Conservation (phyloP, 2,888 invertebrate species). For the Actias luna region DNA sequence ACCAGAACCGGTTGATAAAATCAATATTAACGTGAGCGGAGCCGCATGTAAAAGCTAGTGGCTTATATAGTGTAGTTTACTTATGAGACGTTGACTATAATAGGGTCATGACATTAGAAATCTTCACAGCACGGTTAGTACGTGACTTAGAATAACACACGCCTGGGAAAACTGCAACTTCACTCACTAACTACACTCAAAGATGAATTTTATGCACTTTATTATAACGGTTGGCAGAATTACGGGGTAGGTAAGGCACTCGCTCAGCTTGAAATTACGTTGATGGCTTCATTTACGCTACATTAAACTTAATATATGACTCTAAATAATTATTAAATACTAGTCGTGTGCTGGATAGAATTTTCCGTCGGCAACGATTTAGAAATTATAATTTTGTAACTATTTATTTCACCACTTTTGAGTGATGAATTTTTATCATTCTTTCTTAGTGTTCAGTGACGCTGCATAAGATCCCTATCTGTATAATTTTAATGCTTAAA, state of each 20-base stretch:
- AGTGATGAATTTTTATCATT: too few relatives aligned
- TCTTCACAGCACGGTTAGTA: not conserved
- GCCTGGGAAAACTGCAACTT: not conserved
- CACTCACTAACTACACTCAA: not conserved
- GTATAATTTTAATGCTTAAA: too few relatives aligned
- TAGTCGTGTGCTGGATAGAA: not conserved
- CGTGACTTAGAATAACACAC: conserved; percentile 4
- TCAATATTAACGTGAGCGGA: too few relatives aligned
- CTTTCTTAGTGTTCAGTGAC: too few relatives aligned
- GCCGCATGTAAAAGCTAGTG: too few relatives aligned
- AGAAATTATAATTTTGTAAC: not conserved
- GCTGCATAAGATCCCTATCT: too few relatives aligned
- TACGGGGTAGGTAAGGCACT: not conserved
- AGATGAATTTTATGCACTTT: not conserved
- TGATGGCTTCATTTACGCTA: not conserved
- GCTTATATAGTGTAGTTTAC: too few relatives aligned
- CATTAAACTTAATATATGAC: not conserved
- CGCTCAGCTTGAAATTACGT: not conserved
- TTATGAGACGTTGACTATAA: not conserved
- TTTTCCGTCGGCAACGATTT: too few relatives aligned
- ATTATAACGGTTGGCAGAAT: conserved; percentile 18
- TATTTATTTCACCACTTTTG: too few relatives aligned
- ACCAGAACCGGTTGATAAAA: too few relatives aligned
- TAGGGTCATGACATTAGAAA: not conserved
- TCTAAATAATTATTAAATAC: not conserved